Base-by-base conservation (phyloP, 2,797 vertebrate genomes). In the Cygnus olor region DNA sequence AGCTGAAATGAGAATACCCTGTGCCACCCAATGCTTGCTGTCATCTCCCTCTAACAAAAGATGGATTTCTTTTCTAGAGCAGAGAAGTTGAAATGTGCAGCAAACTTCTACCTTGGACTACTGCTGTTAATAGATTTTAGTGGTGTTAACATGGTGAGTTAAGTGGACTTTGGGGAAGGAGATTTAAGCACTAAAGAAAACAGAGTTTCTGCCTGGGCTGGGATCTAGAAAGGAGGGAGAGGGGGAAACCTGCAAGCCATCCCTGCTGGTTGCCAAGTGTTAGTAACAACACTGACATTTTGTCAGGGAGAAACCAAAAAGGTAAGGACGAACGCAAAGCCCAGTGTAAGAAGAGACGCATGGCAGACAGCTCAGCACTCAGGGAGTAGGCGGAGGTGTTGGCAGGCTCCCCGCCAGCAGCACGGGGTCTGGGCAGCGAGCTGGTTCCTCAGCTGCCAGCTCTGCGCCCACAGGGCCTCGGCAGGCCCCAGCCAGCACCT, bases 381-480 rank as follows among this genome's bases (percentile, higher is more conserved):
- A 34, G 28, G 18, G 51, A n/a, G 57, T 14, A 49, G 70, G 44
- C 14, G 18, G 53, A 30, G 70, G 34, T 68, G 63, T 60, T 6
- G 0, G 20, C 53, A 32, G 9, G 27, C 64, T 76, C 32, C 64
- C 53, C n/a, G 53, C 27, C 20, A 24, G 87, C 47, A 63, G 28
- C 49, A 25, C 38, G 6, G 28, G 34, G 16, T 11, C 61, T 51
- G 58, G 49, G 53, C 17, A 17, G 15, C 3, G 38, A 65, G 25
- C 45, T 40, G 72, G 24, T 51, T 28, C 72, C 53, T 58, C 2
- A 1, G 42, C 74, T 32, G 4, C 17, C 30, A 27, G 49, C 38
- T 68, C 15, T 44, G 45, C 53, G 25, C 24, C 1, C 66, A 2
- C 1, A 0, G n/a, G 24, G 30, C 66, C 34, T n/a, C 36, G 6